Conservation (phyloP, 2,113 vertebrate species). For the Corythoichthys intestinalis region DNA sequence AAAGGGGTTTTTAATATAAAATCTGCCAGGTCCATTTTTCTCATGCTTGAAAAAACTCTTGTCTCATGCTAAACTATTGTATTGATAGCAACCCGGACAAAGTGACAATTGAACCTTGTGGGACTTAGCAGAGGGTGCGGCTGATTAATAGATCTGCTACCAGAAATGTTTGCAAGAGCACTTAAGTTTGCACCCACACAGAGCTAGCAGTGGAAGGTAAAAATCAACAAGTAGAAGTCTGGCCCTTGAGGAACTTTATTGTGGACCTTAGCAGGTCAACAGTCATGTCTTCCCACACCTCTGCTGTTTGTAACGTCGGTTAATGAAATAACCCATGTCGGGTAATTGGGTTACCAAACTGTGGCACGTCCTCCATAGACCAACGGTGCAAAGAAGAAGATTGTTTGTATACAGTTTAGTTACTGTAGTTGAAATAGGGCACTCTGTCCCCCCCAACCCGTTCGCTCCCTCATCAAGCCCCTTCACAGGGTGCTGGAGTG, state of each 20-base stretch:
- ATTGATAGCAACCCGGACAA: too few species aligned
- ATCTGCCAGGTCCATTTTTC: too few species aligned
- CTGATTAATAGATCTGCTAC: too few species aligned
- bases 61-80: too few species aligned
- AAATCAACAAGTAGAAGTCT: too few species aligned
- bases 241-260: constrained; percentile 14
- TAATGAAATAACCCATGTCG: constrained; percentile 43
- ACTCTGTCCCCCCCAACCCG: constrained; percentile 25
- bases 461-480: constrained; percentile 24
- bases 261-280: constrained; percentile 8
- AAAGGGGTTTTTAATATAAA: too few species aligned
- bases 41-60: too few species aligned
- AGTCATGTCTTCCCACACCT: constrained; percentile 13
- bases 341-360: constrained; percentile 40
- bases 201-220: too few species aligned
- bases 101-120: too few species aligned
- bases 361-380: constrained; percentile 22
- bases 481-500: constrained; percentile 57
- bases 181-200: too few species aligned
- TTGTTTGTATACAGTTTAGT: constrained; percentile 38
- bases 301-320: constrained; percentile 11
- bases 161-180: too few species aligned
- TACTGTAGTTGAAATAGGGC: constrained; percentile 39
- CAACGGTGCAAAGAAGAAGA: constrained; percentile 12
- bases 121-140: too few species aligned